Base-by-base conservation (phyloP, 2,888 invertebrate species). In the Cosmia trapezina region DNA sequence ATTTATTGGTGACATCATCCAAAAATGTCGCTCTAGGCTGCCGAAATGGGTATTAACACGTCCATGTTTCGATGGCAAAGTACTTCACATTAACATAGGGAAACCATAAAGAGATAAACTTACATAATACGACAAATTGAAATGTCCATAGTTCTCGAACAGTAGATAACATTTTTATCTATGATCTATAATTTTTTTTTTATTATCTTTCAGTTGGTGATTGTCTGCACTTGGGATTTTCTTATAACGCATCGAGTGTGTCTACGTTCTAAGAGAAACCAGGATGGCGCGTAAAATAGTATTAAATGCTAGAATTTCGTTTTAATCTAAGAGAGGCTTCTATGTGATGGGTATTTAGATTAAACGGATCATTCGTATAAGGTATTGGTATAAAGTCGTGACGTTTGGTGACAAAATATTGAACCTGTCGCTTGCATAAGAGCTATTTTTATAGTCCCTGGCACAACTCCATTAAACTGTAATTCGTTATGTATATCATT, bases 131-230 rank as follows among this genome's bases (percentile, higher is more conserved):
- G 51, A 67, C 62, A 59, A 67, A 74, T 64, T 70, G 49, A 47
- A 60, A 66, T 45, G 19, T 47, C 28, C 22, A 41, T 41, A 41
- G 33, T 22, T 54, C n/a, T 43, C 9, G 12, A 47, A 12, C 2
- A 49, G 11, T 5, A 63, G 63, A 53, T n/a, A 53, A 4, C 37
- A 41, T 51, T 54, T 51, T n/a, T 49, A n/a, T n/a, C 28, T 37
- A 22, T 57, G 43, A 70, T 71, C 56, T 54, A 67, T 83, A 70
- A 67, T 37, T 51, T 60, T 57, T 60, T 53, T 73, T 22, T 41
- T n/a, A 14, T 60, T 56, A 22, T 60, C 14, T 84, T 83, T 61
- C 86, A 86, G 86, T 57, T 86, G 86, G 80, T 85, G 85, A 86
- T 73, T 72, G 66, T 49, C 63, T 64, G 43, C 74, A 70, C 73